Evolutionary conservation across 2,797 vertebrate species (phyloP).

Genomic region (Iguana delicatissima): DNA sequence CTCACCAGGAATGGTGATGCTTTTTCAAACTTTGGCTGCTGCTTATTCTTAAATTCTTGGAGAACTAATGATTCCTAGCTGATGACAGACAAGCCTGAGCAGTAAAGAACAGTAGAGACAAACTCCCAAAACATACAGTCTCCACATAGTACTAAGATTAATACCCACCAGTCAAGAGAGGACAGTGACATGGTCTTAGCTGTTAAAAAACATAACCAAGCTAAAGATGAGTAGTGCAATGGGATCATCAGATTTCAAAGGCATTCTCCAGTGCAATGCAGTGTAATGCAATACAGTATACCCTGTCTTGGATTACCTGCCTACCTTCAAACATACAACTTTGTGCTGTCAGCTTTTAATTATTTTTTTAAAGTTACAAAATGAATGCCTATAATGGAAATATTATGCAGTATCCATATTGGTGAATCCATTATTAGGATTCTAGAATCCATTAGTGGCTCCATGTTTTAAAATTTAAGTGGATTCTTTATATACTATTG

Average conservation of each 20-base stretch:
- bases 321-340: neutral
- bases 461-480: neutral
- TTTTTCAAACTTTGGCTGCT: neutral
- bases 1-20: no score
- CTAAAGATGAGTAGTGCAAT: neutral
- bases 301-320: neutral
- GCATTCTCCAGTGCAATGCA: neutral
- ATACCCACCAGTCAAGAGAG: neutral
- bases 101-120: neutral
- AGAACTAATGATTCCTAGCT: neutral
- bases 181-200: neutral
- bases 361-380: neutral
- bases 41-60: neutral
- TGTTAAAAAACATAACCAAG: neutral
- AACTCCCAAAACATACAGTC: neutral
- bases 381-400: neutral
- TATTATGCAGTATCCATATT: neutral
- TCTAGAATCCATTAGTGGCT: neutral
- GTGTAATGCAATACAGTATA: neutral
- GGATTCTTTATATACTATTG: neutral
- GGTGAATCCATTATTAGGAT: neutral
- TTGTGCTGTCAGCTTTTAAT: constrained; percentile 1
- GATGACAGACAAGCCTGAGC: neutral
- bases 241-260: neutral
- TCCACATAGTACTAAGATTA: neutral